phyloP scores from a whole-genome alignment of 2,888 invertebrate species.

The Hoplodrina blanda region DNA sequence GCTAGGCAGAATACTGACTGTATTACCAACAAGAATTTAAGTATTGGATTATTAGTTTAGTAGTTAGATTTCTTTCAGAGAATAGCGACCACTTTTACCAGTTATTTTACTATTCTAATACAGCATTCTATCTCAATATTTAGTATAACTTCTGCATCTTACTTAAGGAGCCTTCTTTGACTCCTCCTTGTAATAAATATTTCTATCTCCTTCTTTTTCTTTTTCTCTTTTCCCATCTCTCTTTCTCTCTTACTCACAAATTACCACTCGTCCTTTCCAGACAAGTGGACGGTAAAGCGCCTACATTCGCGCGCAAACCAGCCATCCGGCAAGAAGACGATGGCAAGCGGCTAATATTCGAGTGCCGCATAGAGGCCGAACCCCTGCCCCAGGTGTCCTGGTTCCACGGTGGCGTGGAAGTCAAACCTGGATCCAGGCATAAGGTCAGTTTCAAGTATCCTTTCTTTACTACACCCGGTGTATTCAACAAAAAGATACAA shows the following conservation, averaged over 20 bases:
- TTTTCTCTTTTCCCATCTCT: neutral
- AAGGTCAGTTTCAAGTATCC: conserved; percentile 91
- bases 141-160: too few relatives aligned
- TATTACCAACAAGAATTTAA: too few relatives aligned
- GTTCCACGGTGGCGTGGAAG: conserved; percentile 96
- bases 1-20: too few relatives aligned
- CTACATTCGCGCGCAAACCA: conserved; percentile 99
- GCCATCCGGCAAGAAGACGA: conserved; percentile 99
- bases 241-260: neutral
- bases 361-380: conserved; percentile 98
- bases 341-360: conserved; percentile 97
- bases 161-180: too few relatives aligned
- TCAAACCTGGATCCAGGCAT: conserved; percentile 95
- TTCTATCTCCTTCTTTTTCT: neutral
- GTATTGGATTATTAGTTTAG: too few relatives aligned
- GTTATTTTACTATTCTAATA: too few relatives aligned
- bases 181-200: too few relatives aligned
- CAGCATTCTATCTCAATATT: too few relatives aligned
- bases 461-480: neutral
- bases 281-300: conserved; percentile 99
- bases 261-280: conserved; percentile 84
- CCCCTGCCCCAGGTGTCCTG: conserved; percentile 96
- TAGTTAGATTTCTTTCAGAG: too few relatives aligned
- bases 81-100: too few relatives aligned
- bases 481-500: too few relatives aligned